phyloP scores from a whole-genome alignment of 2,888 invertebrate genomes.

The Bombylius major region DNA sequence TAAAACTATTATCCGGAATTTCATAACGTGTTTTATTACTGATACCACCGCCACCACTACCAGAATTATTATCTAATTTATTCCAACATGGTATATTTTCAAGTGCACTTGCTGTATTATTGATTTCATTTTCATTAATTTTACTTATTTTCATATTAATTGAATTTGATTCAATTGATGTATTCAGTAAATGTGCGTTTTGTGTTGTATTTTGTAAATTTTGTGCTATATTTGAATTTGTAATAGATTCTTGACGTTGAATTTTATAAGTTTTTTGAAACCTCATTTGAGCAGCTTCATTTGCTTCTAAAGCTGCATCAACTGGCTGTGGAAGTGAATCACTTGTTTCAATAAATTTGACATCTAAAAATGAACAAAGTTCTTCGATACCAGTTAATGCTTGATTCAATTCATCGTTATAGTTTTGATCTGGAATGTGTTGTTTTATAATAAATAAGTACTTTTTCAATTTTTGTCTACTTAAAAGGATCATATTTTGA shows the following conservation, averaged over 20 bases:
- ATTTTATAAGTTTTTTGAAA: neutral
- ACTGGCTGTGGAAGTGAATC: constrained; percentile 23
- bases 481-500: constrained; percentile 36
- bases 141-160: too few species aligned
- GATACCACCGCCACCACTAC: too few species aligned
- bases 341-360: constrained; percentile 28
- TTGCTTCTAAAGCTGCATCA: constrained; percentile 35
- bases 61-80: too few species aligned
- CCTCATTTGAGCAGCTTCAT: constrained; percentile 22
- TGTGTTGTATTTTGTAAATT: too few species aligned
- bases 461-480: constrained; percentile 34
- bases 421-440: constrained; percentile 23
- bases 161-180: too few species aligned
- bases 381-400: constrained; percentile 41
- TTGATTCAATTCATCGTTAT: constrained; percentile 28
- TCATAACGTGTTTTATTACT: constrained; percentile 20
- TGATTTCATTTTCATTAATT: too few species aligned
- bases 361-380: constrained; percentile 31
- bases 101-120: too few species aligned
- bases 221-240: too few species aligned
- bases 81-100: too few species aligned
- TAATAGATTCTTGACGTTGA: too few species aligned
- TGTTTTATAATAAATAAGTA: constrained; percentile 35
- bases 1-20: constrained; percentile 31
- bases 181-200: too few species aligned